These are phyloP conservation scores for Melanotaenia boesemani DNA, from an alignment of 2,797 vertebrate species.

Conservation along the genomic window DNA sequence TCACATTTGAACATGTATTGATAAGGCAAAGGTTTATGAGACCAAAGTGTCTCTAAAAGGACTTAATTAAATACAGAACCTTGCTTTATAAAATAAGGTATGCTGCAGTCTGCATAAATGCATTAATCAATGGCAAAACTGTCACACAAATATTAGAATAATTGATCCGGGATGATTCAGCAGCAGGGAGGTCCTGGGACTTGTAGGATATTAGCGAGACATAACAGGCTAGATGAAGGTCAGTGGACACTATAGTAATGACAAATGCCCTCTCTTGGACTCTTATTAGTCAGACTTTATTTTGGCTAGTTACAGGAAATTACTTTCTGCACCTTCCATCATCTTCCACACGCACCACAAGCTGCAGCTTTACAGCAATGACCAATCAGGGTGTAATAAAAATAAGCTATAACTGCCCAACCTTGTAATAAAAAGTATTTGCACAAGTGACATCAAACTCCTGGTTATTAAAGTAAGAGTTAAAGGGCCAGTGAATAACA, in stretches of 20 bases:
- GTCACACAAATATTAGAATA: constrained; percentile 81
- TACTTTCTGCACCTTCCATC: constrained; percentile 70
- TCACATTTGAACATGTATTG: constrained; percentile 64
- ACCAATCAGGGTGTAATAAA: constrained; percentile 73
- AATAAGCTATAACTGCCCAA: constrained; percentile 66
- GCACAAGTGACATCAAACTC: constrained; percentile 61
- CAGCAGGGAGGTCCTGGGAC: constrained; percentile 60
- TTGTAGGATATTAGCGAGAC: constrained; percentile 70
- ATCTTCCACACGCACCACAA: constrained; percentile 60
- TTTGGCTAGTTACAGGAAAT: constrained; percentile 78
- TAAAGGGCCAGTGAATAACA: constrained; percentile 27
- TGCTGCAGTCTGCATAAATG: constrained; percentile 77
- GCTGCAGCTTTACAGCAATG: constrained; percentile 62
- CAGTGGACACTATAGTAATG: constrained; percentile 71
- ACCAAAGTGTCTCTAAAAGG: constrained; percentile 64
- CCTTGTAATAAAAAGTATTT: constrained; percentile 68
- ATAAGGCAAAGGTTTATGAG: constrained; percentile 70
- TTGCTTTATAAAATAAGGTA: constrained; percentile 78
- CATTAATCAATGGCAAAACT: constrained; percentile 77
- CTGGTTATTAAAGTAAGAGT: constrained; percentile 56
- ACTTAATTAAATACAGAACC: constrained; percentile 74
- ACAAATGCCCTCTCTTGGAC: constrained; percentile 74
- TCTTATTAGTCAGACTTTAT: constrained; percentile 72
- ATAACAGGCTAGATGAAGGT: constrained; percentile 73
- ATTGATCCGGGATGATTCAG: constrained; percentile 81